Base-by-base conservation (phyloP, 2,113 vertebrate species). In the Sceloporus tristichus region DNA sequence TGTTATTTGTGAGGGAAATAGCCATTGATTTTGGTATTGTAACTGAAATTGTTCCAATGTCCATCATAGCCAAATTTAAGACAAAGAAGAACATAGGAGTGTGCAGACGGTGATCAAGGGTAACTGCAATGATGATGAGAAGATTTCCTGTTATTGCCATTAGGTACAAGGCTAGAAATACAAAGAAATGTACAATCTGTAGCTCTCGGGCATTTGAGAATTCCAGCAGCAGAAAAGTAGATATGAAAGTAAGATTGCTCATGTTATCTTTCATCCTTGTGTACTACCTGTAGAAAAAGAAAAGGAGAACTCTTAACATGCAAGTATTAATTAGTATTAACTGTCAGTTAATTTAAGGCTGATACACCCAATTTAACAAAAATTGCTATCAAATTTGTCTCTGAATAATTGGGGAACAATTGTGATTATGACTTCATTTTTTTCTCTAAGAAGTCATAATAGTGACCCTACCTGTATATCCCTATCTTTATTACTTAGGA, bases 71-170 rank as follows among this genome's bases (percentile, higher is more conserved):
- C 70, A 87, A 42, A 4, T 87, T 87, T 16, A 74, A 73, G 0
- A 87, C 53, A 34, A 87, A 87, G 78, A 87, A 79, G 25, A 73
- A 87, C 66, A 87, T 87, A 23, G 78, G 78, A 2, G 68, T 81
- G 19, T 87, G 85, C 5, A 87, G 68, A 34, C 8, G 68, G 38
- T n/a, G 25, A 42, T 87, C 85, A 62, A 87, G 5, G 27, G 38
- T 25, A 27, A 87, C 54, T n/a, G 68, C n/a, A 27, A 11, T 4
- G 14, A 87, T 87, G 54, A 87, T 87, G 66, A 87, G 68, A 73
- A 87, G 78, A 70, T 87, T 87, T 18, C 78, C 85, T 1, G 25
- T 62, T 21, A 80, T 10, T 3, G 66, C 34, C 1, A n/a, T 56
- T 21, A 87, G 7, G 78, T 87, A 87, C 23, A 87, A n/a, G 40